Conservation (phyloP, 2,113 vertebrate species). For the Lynx canadensis region DNA sequence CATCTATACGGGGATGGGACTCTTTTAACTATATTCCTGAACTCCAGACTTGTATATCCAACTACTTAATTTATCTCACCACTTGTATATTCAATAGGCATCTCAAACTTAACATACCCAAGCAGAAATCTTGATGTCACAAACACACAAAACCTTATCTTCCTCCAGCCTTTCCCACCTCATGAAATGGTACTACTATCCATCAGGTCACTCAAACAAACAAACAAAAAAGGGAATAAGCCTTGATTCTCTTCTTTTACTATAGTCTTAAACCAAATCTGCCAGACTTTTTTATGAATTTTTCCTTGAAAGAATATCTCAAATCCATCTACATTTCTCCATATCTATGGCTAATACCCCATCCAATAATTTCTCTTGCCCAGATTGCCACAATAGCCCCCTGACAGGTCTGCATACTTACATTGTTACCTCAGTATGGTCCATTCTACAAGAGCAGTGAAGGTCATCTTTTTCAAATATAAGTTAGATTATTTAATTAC, state of each 20-base stretch:
- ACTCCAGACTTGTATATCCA: neutral
- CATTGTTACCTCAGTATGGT: neutral
- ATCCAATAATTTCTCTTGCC: neutral
- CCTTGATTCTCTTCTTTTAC: neutral
- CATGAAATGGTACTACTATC: neutral
- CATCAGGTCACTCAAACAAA: neutral
- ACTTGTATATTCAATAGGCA: neutral
- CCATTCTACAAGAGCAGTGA: neutral
- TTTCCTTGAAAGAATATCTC: neutral
- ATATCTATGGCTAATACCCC: neutral
- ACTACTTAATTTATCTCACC: neutral
- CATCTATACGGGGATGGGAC: neutral
- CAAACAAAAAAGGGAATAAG: neutral
- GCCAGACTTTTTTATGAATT: neutral
- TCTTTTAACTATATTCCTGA: neutral
- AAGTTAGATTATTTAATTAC: neutral
- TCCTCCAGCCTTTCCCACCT: neutral
- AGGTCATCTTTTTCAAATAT: neutral
- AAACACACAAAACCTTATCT: neutral
- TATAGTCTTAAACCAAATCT: neutral
- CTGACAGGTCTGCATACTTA: neutral
- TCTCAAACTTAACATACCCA: neutral
- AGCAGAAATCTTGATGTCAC: neutral
- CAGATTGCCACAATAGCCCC: neutral
- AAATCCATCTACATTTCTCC: neutral